These are phyloP conservation scores for Thunnus albacares DNA, from an alignment of 2,797 vertebrate genomes.

Conservation along the genomic window DNA sequence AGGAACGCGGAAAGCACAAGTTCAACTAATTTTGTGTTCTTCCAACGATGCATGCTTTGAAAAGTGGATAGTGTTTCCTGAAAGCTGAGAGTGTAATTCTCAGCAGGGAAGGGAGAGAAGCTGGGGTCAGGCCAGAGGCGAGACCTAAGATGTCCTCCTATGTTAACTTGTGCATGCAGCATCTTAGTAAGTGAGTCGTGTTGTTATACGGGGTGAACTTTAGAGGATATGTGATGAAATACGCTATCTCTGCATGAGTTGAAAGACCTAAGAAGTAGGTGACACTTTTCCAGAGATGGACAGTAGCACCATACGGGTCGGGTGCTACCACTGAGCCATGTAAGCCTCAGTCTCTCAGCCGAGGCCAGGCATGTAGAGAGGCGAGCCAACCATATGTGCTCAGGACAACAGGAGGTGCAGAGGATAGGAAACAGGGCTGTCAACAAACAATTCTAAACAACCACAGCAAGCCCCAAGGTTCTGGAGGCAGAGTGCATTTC, in stretches of 20 bases:
- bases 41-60: constrained; percentile 44
- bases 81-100: constrained; percentile 44
- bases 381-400: constrained; percentile 72
- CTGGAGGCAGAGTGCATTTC: constrained; percentile 54
- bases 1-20: constrained; percentile 62
- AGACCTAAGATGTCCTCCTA: constrained; percentile 52
- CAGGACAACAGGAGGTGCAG: constrained; percentile 74
- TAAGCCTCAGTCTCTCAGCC: constrained; percentile 64
- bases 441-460: constrained; percentile 81
- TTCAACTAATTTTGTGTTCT: constrained; percentile 68
- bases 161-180: constrained; percentile 19
- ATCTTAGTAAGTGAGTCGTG: neutral
- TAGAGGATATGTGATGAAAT: neutral
- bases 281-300: constrained; percentile 63
- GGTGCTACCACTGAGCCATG: constrained; percentile 68
- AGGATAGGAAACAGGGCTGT: constrained; percentile 76
- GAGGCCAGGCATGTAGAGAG: constrained; percentile 61
- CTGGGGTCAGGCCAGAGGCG: constrained; percentile 50
- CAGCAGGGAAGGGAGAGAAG: constrained; percentile 43
- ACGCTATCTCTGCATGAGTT: neutral
- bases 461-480: constrained; percentile 66
- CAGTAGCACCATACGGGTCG: constrained; percentile 74
- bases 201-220: neutral
- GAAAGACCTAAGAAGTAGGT: neutral
- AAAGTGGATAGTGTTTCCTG: constrained; percentile 69